A percentile compares a stretch with the other conserved stretches of the same genome.
Conservation (phyloP, 1,140 invertebrate species). For the Tachypleus tridentatus region DNA sequence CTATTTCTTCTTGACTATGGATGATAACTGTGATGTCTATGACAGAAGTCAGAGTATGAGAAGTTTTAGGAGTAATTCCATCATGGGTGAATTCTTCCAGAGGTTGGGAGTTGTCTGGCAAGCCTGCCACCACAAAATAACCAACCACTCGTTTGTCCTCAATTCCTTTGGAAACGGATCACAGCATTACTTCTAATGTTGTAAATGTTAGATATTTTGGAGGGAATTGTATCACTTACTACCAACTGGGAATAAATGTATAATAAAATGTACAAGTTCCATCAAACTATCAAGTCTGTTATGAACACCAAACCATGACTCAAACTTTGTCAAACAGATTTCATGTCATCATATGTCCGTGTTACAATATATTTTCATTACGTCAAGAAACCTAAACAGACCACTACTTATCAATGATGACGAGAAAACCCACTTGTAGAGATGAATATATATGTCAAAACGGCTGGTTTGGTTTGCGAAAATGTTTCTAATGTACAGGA, state of each 20-base stretch:
- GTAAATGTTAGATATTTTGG: neutral
- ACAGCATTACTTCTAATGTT: neutral
- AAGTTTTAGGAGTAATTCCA: conserved; percentile 60
- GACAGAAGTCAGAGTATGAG: conserved; percentile 58
- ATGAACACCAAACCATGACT: neutral
- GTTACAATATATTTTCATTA: too few species aligned
- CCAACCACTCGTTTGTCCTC: conserved; percentile 46
- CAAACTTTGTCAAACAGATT: neutral
- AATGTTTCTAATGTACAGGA: too few species aligned
- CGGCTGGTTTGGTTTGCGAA: too few species aligned
- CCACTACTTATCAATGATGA: too few species aligned
- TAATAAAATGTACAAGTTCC: neutral
- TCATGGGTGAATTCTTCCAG: conserved; percentile 67
- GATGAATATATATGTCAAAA: too few species aligned
- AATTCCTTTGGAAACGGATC: conserved; percentile 23
- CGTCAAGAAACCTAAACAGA: too few species aligned
- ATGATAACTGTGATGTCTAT: conserved; percentile 98
- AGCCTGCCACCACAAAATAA: conserved; percentile 95
- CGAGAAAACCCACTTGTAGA: too few species aligned
- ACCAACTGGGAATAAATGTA: neutral
- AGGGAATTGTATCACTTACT: neutral
- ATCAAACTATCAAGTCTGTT: neutral
- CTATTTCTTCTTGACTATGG: conserved; percentile 67
- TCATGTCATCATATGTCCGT: neutral
- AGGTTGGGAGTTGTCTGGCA: conserved; percentile 64